Evolutionary conservation across 2,113 vertebrate species (phyloP).

Genomic region (Garra rufa): DNA sequence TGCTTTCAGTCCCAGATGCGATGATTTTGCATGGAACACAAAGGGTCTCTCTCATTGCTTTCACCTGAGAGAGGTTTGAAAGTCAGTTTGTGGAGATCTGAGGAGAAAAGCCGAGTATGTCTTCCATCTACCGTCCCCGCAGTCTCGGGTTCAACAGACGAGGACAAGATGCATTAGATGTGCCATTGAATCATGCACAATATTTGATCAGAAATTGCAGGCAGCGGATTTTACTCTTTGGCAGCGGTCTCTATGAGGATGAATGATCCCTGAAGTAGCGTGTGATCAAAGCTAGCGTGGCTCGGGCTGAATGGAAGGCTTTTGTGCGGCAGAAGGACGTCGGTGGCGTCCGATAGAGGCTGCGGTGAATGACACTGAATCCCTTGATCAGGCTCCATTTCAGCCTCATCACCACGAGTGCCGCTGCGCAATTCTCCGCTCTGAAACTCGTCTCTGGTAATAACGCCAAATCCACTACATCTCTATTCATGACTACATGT

Average conservation of each 20-base stretch:
- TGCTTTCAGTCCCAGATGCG: background rate
- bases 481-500: slow-evolving; percentile 19
- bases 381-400: slow-evolving; percentile 42
- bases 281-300: slow-evolving; percentile 31
- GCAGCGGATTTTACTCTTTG: background rate
- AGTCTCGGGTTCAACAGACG: background rate
- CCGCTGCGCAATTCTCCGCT: slow-evolving; percentile 5
- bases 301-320: slow-evolving; percentile 26
- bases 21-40: background rate
- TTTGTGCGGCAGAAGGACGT: slow-evolving; percentile 26
- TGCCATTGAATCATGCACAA: slow-evolving; percentile 29
- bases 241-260: background rate
- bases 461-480: slow-evolving; percentile 15
- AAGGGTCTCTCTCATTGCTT: background rate
- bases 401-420: slow-evolving; percentile 37
- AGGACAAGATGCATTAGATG: slow-evolving; percentile 18
- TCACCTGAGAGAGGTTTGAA: background rate
- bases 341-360: slow-evolving; percentile 6
- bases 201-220: slow-evolving; percentile 46
- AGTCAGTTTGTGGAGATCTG: slow-evolving; percentile 18
- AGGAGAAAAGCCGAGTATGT: slow-evolving; percentile 8
- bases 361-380: slow-evolving; percentile 12
- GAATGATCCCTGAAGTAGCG: slow-evolving; percentile 22
- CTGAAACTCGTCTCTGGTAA: background rate
- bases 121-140: background rate